phyloP scores from a whole-genome alignment of 2,797 vertebrate genomes.

The Rhadinocentrus ornatus region DNA sequence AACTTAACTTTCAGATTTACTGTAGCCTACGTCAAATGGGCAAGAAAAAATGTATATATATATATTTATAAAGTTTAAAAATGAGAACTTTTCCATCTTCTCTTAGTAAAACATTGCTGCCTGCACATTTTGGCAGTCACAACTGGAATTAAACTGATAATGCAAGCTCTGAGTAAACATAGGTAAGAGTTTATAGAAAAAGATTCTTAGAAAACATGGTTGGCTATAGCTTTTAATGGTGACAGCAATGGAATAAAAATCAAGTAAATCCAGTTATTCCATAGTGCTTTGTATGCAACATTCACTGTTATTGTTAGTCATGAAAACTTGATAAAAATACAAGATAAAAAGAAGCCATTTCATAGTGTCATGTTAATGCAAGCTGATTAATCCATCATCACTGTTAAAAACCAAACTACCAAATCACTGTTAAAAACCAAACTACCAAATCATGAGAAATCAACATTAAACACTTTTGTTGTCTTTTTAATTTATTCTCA shows the following conservation, averaged over 20 bases:
- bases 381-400: conserved; percentile 37
- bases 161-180: background rate
- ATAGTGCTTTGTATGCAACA: conserved; percentile 77
- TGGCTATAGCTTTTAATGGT: conserved; percentile 70
- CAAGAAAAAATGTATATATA: too few relatives aligned
- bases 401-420: conserved; percentile 39
- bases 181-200: background rate
- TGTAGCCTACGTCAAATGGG: too few relatives aligned
- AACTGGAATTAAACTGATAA: background rate
- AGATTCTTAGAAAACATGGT: conserved; percentile 21
- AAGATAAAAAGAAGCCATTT: conserved; percentile 57
- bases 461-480: conserved; percentile 24
- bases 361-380: conserved; percentile 55
- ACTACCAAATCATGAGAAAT: conserved; percentile 13
- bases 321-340: conserved; percentile 55
- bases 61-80: too few relatives aligned
- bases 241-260: conserved; percentile 72
- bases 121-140: too few relatives aligned
- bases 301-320: conserved; percentile 72
- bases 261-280: conserved; percentile 81
- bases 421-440: conserved; percentile 39
- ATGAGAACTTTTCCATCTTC: too few relatives aligned
- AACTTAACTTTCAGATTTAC: too few relatives aligned
- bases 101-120: too few relatives aligned
- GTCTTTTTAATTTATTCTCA: conserved; percentile 4